Percentiles rank a stretch among this genome's conserved stretches.
Conservation (phyloP, 2,113 vertebrate species). For the Microtus montanus region DNA sequence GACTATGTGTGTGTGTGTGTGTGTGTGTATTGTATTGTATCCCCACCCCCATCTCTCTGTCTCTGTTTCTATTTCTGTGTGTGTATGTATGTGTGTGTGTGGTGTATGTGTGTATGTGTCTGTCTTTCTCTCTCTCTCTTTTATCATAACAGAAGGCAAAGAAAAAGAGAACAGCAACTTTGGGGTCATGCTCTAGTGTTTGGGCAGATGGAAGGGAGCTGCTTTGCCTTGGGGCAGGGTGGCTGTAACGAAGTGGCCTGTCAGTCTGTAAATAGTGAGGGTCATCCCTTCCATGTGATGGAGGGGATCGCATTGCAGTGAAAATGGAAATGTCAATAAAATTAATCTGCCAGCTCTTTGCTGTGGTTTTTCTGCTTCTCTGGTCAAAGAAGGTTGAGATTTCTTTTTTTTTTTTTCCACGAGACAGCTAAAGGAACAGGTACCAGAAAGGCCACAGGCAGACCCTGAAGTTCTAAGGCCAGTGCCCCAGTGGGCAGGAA, state of each 20-base stretch:
- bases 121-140: not conserved
- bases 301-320: slow-evolving; percentile 97
- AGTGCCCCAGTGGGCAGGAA: slow-evolving; percentile 76
- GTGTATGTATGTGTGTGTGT: not conserved
- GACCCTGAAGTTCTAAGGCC: slow-evolving; percentile 78
- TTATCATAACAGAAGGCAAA: slow-evolving; percentile 78
- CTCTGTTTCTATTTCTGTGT: no score
- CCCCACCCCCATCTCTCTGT: not conserved
- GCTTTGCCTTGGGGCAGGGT: slow-evolving; percentile 92
- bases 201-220: slow-evolving; percentile 92
- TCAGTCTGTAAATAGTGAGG: slow-evolving; percentile 98
- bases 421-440: slow-evolving; percentile 74
- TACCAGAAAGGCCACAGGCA: slow-evolving; percentile 65
- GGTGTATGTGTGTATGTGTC: no score
- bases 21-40: not conserved
- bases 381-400: slow-evolving; percentile 85
- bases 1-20: not conserved
- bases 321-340: slow-evolving; percentile 99
- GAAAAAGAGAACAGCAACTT: slow-evolving; percentile 86
- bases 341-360: slow-evolving; percentile 99
- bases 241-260: slow-evolving; percentile 98
- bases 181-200: slow-evolving; percentile 93
- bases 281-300: slow-evolving; percentile 93
- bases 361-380: slow-evolving; percentile 88
- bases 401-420: not conserved